Base-by-base conservation (phyloP, 1,140 invertebrate genomes). In the Drosophila kanapiae region DNA sequence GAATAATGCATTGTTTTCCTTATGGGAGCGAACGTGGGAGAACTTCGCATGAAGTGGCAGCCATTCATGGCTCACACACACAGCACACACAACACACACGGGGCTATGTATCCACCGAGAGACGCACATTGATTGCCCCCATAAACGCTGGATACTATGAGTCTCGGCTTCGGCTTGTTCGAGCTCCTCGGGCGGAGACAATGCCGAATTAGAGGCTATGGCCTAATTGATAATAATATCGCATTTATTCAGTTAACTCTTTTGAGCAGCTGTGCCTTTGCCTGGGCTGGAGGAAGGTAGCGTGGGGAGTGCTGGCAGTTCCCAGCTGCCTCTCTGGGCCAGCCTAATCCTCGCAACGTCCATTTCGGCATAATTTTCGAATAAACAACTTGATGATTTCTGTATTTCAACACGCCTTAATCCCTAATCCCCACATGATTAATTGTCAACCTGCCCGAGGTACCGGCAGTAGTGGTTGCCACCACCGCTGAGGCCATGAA, bases 191-290 rank as follows among this genome's bases (percentile, higher is more conserved):
- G 8, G 11, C 35, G 27, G 49, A 71, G 69, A 71, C 67, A 49
- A 71, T 37, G n/a, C 42, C 27, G 70, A 78, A 90, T 88, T 88
- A 84, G 85, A 84, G 70, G 63, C 35, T 45, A 43, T 29, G 35
- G 62, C 67, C 85, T 90, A 90, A 90, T 90, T 90, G 85, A 82
- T 90, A 81, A 90, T 90, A 82, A 90, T 90, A 72, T 77, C 70
- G 58, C 70, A 84, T 81, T 90, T 88, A 88, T 68, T 80, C 77
- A 75, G 77, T 69, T 78, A 77, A 87, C 83, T 87, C 79, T 75
- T 78, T 80, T 59, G 70, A 49, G 63, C 74, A 64, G 75, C 59
- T 71, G 57, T 71, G 57, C 18, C 16, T 18, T 27, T 23, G 23
- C 5, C 3, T n/a, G n/a, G n/a, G n/a, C n/a, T n/a, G 2, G 10